These are phyloP conservation scores for Edolisoma coerulescens DNA, from an alignment of 2,113 vertebrate genomes.

Conservation along the genomic window DNA sequence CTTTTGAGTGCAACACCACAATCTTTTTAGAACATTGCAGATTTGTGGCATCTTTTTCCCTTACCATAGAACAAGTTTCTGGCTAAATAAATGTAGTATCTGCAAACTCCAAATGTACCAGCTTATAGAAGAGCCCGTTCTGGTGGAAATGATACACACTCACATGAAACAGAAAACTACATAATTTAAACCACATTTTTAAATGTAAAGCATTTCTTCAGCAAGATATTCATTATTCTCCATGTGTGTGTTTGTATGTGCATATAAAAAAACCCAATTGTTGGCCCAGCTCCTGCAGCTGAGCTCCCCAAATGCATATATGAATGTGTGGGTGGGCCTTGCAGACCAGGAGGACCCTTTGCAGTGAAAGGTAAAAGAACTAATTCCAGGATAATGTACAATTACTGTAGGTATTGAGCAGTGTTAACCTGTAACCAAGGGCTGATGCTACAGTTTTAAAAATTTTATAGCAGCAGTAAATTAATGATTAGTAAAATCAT, in stretches of 20 bases:
- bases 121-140: neutral
- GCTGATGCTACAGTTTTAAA: neutral
- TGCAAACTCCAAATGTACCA: neutral
- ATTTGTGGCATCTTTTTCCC: neutral
- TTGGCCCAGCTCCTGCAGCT: neutral
- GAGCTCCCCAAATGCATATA: neutral
- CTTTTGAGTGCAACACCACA: neutral
- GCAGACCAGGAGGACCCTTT: neutral
- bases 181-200: neutral
- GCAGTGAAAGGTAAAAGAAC: neutral
- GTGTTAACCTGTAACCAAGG: neutral
- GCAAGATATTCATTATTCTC: neutral
- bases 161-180: neutral
- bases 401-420: neutral
- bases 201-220: neutral
- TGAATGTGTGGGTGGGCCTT: neutral
- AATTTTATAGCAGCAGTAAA: neutral
- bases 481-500: neutral
- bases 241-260: neutral
- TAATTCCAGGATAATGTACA: neutral
- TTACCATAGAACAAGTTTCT: neutral
- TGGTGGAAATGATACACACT: neutral
- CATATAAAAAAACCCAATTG: neutral
- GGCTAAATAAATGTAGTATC: neutral
- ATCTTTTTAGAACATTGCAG: neutral